These are phyloP conservation scores for Limnephilus rhombicus DNA, from an alignment of 2,888 invertebrate species.

Conservation along the genomic window DNA sequence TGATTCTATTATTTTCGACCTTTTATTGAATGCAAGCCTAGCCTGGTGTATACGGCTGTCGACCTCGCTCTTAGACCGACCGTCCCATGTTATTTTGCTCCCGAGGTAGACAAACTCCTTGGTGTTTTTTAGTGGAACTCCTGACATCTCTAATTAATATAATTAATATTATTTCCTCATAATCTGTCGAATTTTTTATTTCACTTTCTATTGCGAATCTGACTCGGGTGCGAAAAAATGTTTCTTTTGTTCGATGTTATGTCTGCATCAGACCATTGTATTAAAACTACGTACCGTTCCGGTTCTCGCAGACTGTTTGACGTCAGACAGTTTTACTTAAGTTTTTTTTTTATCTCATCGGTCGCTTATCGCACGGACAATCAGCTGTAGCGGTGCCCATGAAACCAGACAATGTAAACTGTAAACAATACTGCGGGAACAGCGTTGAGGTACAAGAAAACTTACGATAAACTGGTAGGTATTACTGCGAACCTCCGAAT, in stretches of 20 bases:
- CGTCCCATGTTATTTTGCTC: no score
- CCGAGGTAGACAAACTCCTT: no score
- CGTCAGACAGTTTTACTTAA: not conserved
- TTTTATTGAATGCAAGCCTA: no score
- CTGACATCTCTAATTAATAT: no score
- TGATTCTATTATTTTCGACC: no score
- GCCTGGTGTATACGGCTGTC: no score
- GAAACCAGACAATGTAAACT: not conserved
- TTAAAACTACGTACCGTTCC: not conserved
- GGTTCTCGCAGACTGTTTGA: constrained; percentile 3
- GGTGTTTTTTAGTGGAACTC: no score
- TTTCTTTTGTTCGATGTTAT: not conserved
- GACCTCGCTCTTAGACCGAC: no score
- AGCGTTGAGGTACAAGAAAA: not conserved
- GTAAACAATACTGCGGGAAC: not conserved
- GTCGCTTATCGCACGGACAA: not conserved
- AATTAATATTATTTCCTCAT: not conserved
- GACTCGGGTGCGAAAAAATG: not conserved
- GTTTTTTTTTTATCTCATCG: not conserved
- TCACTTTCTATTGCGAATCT: not conserved
- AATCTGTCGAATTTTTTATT: not conserved
- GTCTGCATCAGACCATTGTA: constrained; percentile 11
- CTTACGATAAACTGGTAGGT: not conserved
- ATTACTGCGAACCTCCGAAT: no score
- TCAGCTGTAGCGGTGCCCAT: not conserved